Evolutionary conservation across 2,797 vertebrate species (phyloP).

Genomic region (Trematomus bernacchii): DNA sequence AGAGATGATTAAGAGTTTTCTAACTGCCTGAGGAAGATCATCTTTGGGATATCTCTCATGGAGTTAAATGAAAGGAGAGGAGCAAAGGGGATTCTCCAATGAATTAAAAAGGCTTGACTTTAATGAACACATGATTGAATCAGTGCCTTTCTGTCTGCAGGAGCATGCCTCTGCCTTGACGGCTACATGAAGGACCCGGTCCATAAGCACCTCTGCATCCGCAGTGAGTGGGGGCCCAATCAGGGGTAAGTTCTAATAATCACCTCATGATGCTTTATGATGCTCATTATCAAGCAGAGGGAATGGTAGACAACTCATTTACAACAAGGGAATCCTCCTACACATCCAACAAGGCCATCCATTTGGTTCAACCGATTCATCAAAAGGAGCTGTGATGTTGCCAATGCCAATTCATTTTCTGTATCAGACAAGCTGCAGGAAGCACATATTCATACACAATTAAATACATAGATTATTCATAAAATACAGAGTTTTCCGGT

Average conservation of each 20-base stretch:
- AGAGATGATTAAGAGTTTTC: slow-evolving; percentile 37
- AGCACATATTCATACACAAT: not conserved
- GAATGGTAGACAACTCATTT: slow-evolving; percentile 8
- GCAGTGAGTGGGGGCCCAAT: slow-evolving; percentile 98
- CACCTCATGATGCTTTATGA: slow-evolving; percentile 26
- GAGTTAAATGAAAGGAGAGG: slow-evolving; percentile 38
- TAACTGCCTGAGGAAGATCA: slow-evolving; percentile 37
- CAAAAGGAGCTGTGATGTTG: slow-evolving; percentile 19
- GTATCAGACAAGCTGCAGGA: not conserved
- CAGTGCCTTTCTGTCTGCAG: slow-evolving; percentile 74
- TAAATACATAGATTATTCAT: not conserved
- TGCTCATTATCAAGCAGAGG: slow-evolving; percentile 40
- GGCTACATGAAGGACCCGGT: slow-evolving; percentile 99
- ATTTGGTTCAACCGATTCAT: slow-evolving; percentile 26
- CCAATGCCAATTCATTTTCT: slow-evolving; percentile 31
- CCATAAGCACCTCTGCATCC: slow-evolving; percentile 98
- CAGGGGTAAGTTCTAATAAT: slow-evolving; percentile 91
- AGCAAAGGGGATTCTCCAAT: slow-evolving; percentile 35
- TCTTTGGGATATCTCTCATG: slow-evolving; percentile 19
- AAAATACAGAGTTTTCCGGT: not conserved
- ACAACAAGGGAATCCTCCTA: slow-evolving; percentile 16
- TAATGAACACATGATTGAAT: slow-evolving; percentile 60
- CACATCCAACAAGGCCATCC: slow-evolving; percentile 12
- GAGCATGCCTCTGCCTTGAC: slow-evolving; percentile 96
- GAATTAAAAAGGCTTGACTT: slow-evolving; percentile 31